Base-by-base conservation (phyloP, 2,888 invertebrate genomes). In the Argyra leucocephala region DNA sequence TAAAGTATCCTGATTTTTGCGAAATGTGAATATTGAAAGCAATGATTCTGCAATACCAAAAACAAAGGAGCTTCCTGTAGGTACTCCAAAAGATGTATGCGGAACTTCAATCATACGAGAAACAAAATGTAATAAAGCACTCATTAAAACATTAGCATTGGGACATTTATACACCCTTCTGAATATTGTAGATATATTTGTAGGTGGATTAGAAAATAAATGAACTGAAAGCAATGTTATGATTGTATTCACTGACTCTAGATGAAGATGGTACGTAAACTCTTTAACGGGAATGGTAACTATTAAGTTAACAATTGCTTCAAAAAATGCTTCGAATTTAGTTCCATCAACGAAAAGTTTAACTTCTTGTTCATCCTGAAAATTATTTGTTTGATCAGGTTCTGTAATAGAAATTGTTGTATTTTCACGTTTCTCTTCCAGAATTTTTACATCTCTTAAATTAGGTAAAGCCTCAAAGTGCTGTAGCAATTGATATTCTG, bases 201-300 rank as follows among this genome's bases (percentile, higher is more conserved):
- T 84, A 26, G 78, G 82, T 62, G 86, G 85, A 1, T 89, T 86
- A 15, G 91, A 87, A 72, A 88, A 91, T 77, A 92, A 85, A 76
- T 95, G 94, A 36, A 93, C 89, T 0, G 95, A 94, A 73, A 96
- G 83, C n/a, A 96, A 79, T 0, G 93, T 89, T 21, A 96, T 81
- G 59, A 96, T 81, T 22, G 90, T 88, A 76, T 94, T 95, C 61
- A 96, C 87, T 26, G 92, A 88, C 78, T 97, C 96, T 72, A 95
- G 76, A 73, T 94, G 93, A 26, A 94, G 82, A 65, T 88, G 86
- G 77, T 93, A 93, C 65, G 93, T 93, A 75, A 87, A 87, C 77
- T 91, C 89, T 69, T 80, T 80, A 5, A 79, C 78, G 22, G 80
- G 80, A 69, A 80, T 80, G 26, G 78, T 76, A 1, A 79, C 78